Conservation (phyloP, 2,113 vertebrate genomes). For the Alaudala cheleensis region DNA sequence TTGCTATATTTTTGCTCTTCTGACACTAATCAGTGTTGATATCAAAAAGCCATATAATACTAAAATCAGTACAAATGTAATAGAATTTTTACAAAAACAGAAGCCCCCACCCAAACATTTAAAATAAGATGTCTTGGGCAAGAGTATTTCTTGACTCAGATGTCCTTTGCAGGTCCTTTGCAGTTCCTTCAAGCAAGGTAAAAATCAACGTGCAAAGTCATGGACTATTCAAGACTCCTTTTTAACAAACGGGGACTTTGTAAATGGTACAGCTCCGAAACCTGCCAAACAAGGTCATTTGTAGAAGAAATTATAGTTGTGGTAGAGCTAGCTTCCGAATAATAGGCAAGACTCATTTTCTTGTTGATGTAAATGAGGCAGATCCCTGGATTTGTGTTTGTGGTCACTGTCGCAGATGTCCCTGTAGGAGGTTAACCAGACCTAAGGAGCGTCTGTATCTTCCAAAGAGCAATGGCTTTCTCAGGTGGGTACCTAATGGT, state of each 20-base stretch:
- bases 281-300: background rate
- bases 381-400: background rate
- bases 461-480: background rate
- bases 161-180: background rate
- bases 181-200: background rate
- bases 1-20: background rate
- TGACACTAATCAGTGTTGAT: background rate
- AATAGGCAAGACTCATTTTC: background rate
- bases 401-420: background rate
- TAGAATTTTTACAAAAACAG: background rate
- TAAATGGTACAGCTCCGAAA: background rate
- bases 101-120: background rate
- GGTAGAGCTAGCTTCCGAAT: background rate
- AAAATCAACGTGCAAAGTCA: background rate
- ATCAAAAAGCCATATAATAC: background rate
- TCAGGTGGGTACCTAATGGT: background rate
- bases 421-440: background rate
- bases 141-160: background rate
- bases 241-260: background rate
- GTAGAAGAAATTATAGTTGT: background rate
- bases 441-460: background rate
- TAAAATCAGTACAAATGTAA: background rate
- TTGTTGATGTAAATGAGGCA: background rate
- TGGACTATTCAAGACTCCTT: background rate
- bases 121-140: background rate